Percentiles rank a stretch among this genome's conserved stretches.
Evolutionary conservation across 2,888 invertebrate genomes (phyloP).

Genomic region (Melinaea marsaeus): DNA sequence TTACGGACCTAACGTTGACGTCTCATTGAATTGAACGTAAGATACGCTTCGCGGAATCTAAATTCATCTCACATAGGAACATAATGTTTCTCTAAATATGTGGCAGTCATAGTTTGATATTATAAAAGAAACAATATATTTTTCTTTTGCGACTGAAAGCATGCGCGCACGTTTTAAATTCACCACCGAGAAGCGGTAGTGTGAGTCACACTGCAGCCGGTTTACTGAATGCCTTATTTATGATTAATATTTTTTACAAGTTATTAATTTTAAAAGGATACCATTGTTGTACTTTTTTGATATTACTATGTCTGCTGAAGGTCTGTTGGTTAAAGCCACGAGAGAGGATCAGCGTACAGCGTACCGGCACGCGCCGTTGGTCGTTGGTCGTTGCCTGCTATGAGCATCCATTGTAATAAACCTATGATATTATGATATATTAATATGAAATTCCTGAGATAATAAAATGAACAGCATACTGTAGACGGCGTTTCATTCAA

Average conservation of each 20-base stretch:
- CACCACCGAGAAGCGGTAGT: no score
- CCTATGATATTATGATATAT: slow-evolving; percentile 66
- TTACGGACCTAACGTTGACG: slow-evolving; percentile 45
- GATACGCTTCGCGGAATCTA: no score
- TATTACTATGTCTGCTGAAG: neutral
- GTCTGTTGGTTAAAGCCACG: neutral
- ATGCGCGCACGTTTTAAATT: no score
- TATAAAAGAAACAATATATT: no score
- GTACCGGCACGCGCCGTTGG: slow-evolving; percentile 64
- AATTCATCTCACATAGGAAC: no score
- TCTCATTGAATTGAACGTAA: slow-evolving; percentile 43
- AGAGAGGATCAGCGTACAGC: slow-evolving; percentile 36
- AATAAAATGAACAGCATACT: slow-evolving; percentile 70
- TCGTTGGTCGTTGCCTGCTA: slow-evolving; percentile 59
- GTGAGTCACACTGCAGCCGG: no score
- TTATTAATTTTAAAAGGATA: no score
- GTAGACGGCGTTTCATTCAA: slow-evolving; percentile 54
- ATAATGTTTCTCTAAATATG: no score
- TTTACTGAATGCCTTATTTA: no score
- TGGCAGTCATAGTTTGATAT: no score
- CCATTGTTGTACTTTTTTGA: slow-evolving; percentile 3
- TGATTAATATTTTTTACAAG: no score
- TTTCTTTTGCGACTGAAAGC: no score
- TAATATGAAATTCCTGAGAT: slow-evolving; percentile 73
- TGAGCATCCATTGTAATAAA: slow-evolving; percentile 68